A percentile compares a stretch with the other conserved stretches of the same genome.
Evolutionary conservation across 2,888 invertebrate species (phyloP).

Genomic region (Sinhomidia bicolor): DNA sequence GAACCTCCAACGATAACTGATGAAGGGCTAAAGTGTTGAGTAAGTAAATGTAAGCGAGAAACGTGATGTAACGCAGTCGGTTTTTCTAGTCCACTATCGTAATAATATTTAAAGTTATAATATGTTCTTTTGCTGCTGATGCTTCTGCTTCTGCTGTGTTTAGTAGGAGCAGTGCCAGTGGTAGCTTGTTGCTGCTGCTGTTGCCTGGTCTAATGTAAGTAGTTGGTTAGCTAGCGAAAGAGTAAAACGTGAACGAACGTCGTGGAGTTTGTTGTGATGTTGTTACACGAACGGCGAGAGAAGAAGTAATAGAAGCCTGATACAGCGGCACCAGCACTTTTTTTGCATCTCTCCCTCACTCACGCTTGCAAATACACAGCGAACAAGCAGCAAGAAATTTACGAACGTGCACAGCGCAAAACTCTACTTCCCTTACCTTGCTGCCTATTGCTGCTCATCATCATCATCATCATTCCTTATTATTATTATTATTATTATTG

Average conservation of each 20-base stretch:
- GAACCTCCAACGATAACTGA: conserved; percentile 74
- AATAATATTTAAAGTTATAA: conserved; percentile 30
- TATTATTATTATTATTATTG: too few species aligned
- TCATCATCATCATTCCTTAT: too few species aligned
- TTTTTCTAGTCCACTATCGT: conserved; percentile 70
- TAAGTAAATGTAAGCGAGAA: conserved; percentile 72
- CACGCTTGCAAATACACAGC: not conserved
- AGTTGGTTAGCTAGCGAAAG: too few species aligned
- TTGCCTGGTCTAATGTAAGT: conserved; percentile 10
- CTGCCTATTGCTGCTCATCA: not conserved
- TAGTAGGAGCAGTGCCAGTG: too few species aligned
- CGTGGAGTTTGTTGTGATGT: conserved; percentile 59
- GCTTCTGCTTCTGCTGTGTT: not conserved
- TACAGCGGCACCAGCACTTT: conserved; percentile 62
- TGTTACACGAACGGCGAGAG: conserved; percentile 67
- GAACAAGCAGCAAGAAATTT: not conserved
- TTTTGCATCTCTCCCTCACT: conserved; percentile 47
- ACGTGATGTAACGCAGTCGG: conserved; percentile 72
- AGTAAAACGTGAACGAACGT: conserved; percentile 40
- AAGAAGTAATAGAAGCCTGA: conserved; percentile 55
- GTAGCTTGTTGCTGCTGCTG: conserved; percentile 2
- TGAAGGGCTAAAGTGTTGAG: conserved; percentile 73
- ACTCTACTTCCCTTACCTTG: conserved; percentile 39
- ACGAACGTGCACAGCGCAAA: not conserved
- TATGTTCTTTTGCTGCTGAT: not conserved